Evolutionary conservation across 2,888 invertebrate species (phyloP).

Genomic region (Phalera bucephala): DNA sequence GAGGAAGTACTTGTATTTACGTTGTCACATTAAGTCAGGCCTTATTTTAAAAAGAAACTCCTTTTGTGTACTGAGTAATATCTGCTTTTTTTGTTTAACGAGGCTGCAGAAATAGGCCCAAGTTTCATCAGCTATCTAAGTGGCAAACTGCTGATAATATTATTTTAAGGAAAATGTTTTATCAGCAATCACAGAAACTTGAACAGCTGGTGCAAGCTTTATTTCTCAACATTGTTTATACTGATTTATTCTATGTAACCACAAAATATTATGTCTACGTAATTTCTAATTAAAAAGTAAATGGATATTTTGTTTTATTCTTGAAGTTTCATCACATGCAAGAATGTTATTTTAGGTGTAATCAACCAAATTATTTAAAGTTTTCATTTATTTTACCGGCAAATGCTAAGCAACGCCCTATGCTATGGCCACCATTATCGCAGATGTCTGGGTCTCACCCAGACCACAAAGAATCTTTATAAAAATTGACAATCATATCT

Average conservation of each 20-base stretch:
- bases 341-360: too few relatives aligned
- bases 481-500: too few relatives aligned
- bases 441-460: too few relatives aligned
- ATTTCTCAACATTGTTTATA: constrained; percentile 75
- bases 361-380: too few relatives aligned
- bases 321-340: too few relatives aligned
- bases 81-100: constrained; percentile 61
- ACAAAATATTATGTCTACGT: constrained; percentile 80
- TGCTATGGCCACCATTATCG: too few relatives aligned
- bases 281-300: constrained; percentile 79
- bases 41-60: constrained; percentile 49
- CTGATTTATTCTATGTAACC: constrained; percentile 80
- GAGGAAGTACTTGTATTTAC: constrained; percentile 34
- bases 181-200: constrained; percentile 55
- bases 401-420: too few relatives aligned
- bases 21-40: constrained; percentile 62
- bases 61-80: constrained; percentile 58
- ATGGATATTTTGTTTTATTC: constrained; percentile 33
- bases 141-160: constrained; percentile 47
- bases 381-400: too few relatives aligned
- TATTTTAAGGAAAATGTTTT: constrained; percentile 62
- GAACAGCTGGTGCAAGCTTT: constrained; percentile 67
- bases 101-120: constrained; percentile 52
- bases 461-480: too few relatives aligned
- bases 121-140: constrained; percentile 45